phyloP scores from a whole-genome alignment of 2,797 vertebrate species.

The Pseudomugil tenellus region DNA sequence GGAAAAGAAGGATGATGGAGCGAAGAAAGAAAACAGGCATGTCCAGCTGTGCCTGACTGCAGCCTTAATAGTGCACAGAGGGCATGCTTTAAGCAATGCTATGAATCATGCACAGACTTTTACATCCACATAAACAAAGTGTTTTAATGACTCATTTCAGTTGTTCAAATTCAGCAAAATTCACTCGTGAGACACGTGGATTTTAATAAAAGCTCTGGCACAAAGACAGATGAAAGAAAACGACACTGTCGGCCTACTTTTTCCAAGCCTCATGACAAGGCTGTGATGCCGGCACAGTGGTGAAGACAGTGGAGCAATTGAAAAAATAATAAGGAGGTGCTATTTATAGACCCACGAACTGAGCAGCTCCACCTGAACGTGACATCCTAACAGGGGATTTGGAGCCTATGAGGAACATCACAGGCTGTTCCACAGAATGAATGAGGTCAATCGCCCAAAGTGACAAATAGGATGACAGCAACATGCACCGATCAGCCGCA shows the following conservation, averaged over 20 bases:
- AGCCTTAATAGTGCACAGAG: not conserved
- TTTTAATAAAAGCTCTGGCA: conserved; percentile 40
- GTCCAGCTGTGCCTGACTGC: not conserved
- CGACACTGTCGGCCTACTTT: conserved; percentile 59
- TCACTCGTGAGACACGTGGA: conserved; percentile 41
- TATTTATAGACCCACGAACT: conserved; percentile 63
- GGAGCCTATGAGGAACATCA: conserved; percentile 17
- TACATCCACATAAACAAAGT: conserved; percentile 22
- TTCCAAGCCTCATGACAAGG: conserved; percentile 47
- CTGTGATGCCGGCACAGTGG: conserved; percentile 28
- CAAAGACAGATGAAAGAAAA: conserved; percentile 45
- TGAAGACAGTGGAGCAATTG: conserved; percentile 44
- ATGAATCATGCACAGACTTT: conserved; percentile 31
- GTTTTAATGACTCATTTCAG: conserved; percentile 31
- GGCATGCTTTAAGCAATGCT: conserved; percentile 44
- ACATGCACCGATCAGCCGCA: conserved; percentile 17
- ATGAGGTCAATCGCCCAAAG: not conserved
- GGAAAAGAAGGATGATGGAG: not conserved
- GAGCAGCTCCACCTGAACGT: conserved; percentile 47
- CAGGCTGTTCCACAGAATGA: conserved; percentile 6
- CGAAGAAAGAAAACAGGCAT: not conserved
- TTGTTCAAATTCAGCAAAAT: conserved; percentile 31
- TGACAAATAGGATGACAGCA: not conserved
- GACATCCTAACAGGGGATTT: conserved; percentile 13
- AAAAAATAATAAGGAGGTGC: conserved; percentile 70